Evolutionary conservation across 2,797 vertebrate species (phyloP), one percentile per base, ranked within the genome.

Genomic region (Eulemur mongoz): DNA sequence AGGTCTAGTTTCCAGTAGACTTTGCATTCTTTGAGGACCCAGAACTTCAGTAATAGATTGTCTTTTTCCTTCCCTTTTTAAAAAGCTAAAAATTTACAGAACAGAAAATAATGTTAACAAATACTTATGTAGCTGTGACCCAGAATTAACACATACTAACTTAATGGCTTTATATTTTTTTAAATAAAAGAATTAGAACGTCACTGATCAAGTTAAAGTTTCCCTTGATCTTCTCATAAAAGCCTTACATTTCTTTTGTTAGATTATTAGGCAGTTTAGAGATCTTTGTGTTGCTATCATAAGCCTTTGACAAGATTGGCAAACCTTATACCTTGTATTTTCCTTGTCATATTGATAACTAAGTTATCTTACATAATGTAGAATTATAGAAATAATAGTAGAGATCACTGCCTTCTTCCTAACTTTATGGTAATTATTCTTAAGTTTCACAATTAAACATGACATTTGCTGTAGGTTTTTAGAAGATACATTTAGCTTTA

Each of bases 361-460:
- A 69, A 79, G 3, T 80, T 73, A 86, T 80, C 43, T 38, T 35
- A 72, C 78, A 78, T 9, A 83, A 43, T 40, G 27, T 12, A 70
- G 40, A 91, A 13, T 73, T 83, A 78, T 1, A 92, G 54, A 78
- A 96, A 82, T 65, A 83, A 73, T 57, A 72, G 32, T 79, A 75
- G 25, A 38, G 30, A 70, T 75, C 35, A 88, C 0, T 30, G 20
- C 75, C 38, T 91, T 93, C 88, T 88, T 75, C 23, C 50, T 84
- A 83, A 91, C 32, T 67, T 73, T 63, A 92, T 45, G 50, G 82
- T 59, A 84, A 67, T 89, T 43, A 90, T 54, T 87, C 48, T 88
- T 40, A 94, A 91, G 32, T 88, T 91, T 88, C 87, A 59, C 43
- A 73, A 84, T 65, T 83, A 93, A 83, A 91, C 4, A 27, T 75